Evolutionary conservation across 2,888 invertebrate species (phyloP).

Genomic region (Rhopalosiphum nymphaeae): DNA sequence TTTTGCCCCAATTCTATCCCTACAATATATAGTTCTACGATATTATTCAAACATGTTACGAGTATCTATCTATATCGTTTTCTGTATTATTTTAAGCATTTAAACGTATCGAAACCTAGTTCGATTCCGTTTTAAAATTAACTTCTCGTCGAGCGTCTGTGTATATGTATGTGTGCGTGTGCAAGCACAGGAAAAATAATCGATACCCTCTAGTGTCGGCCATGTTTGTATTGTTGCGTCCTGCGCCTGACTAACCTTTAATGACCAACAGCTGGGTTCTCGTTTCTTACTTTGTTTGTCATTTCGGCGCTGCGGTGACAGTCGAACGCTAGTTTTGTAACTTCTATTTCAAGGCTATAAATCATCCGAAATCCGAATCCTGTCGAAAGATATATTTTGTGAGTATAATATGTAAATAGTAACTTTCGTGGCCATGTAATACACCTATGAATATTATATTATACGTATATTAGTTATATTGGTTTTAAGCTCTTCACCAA

Average conservation of each 20-base stretch:
- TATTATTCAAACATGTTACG: not conserved
- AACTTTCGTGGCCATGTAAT: not conserved
- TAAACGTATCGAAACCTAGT: not conserved
- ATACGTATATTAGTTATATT: not conserved
- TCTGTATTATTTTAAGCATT: not conserved
- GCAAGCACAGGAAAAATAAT: conserved; percentile 47
- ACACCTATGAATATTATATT: not conserved
- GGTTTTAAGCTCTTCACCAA: not conserved
- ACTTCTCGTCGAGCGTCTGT: not conserved
- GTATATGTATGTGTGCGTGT: not conserved
- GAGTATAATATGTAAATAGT: not conserved
- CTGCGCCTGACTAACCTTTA: conserved; percentile 63
- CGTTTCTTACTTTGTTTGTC: conserved; percentile 28
- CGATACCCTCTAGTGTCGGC: conserved; percentile 58
- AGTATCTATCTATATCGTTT: not conserved
- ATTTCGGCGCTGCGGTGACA: conserved; percentile 41
- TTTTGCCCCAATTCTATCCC: not conserved
- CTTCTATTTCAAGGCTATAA: conserved; percentile 30
- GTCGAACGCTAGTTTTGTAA: conserved; percentile 16
- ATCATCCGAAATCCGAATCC: not conserved
- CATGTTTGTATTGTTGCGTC: conserved; percentile 64
- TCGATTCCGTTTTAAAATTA: conserved; percentile 2
- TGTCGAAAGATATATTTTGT: not conserved
- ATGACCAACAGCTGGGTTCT: conserved; percentile 59
- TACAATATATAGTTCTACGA: not conserved